Percentiles rank a stretch among this genome's conserved stretches.
These are phyloP conservation scores for Troilus luridus DNA, from an alignment of 2,888 invertebrate species.

Conservation along the genomic window DNA sequence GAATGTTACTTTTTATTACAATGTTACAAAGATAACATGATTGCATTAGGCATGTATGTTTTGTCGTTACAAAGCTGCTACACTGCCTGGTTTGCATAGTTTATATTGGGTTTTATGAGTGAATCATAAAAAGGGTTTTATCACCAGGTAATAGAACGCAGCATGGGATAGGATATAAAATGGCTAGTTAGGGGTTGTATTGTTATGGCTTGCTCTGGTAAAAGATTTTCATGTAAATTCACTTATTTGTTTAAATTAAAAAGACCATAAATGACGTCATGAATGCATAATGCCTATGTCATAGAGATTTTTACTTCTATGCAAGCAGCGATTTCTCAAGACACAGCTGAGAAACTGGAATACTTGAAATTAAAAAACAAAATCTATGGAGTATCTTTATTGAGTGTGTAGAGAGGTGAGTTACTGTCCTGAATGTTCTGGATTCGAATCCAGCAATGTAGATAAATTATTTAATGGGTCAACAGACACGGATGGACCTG, in stretches of 20 bases:
- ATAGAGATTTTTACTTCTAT: no score
- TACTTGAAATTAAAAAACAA: no score
- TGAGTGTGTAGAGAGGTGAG: no score
- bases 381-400: no score
- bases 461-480: no score
- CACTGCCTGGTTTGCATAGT: neutral
- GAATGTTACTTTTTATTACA: neutral
- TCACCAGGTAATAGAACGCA: conserved; percentile 17
- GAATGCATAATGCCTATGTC: no score
- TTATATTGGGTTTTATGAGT: conserved; percentile 1
- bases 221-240: neutral
- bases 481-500: no score
- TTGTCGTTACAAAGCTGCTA: neutral
- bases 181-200: neutral
- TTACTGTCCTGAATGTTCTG: no score
- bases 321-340: no score
- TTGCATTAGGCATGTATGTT: neutral
- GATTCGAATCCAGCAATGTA: no score
- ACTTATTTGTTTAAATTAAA: conserved; percentile 5
- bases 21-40: neutral
- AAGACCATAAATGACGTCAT: neutral
- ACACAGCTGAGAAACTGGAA: no score
- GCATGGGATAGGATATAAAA: neutral
- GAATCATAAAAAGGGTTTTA: neutral
- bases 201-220: neutral